phyloP scores from a whole-genome alignment of 2,797 vertebrate genomes.

The Crenuchus spilurus region DNA sequence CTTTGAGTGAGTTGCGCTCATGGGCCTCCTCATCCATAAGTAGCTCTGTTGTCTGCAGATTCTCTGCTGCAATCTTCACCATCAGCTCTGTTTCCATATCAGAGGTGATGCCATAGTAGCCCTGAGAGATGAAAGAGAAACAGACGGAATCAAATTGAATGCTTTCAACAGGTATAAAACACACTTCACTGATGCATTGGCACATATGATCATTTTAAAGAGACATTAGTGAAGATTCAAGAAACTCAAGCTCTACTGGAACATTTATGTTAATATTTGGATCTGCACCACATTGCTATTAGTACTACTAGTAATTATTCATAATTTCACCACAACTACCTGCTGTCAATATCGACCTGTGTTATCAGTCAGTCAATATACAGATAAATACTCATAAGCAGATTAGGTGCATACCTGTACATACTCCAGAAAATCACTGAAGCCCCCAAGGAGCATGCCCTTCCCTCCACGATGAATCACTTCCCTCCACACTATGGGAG shows the following conservation, averaged over 20 bases:
- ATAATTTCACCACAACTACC: too few relatives aligned
- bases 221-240: too few relatives aligned
- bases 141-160: neutral
- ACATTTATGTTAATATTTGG: too few relatives aligned
- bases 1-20: constrained; percentile 62
- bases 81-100: constrained; percentile 78
- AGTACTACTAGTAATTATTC: too few relatives aligned
- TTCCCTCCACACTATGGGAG: constrained; percentile 94
- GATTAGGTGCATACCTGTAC: constrained; percentile 79
- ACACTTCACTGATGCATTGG: neutral
- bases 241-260: too few relatives aligned
- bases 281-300: too few relatives aligned
- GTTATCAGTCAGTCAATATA: neutral
- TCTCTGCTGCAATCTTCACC: constrained; percentile 83
- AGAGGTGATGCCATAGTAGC: constrained; percentile 83
- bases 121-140: constrained; percentile 68
- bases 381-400: too few relatives aligned
- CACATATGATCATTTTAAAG: neutral
- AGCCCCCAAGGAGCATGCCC: constrained; percentile 86
- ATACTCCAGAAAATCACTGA: constrained; percentile 87
- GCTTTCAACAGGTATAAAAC: neutral
- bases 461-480: constrained; percentile 87
- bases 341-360: neutral
- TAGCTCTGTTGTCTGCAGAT: constrained; percentile 70
- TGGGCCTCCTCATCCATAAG: constrained; percentile 70